Base-by-base conservation (phyloP, 2,888 invertebrate species). In the Eledona agricola region DNA sequence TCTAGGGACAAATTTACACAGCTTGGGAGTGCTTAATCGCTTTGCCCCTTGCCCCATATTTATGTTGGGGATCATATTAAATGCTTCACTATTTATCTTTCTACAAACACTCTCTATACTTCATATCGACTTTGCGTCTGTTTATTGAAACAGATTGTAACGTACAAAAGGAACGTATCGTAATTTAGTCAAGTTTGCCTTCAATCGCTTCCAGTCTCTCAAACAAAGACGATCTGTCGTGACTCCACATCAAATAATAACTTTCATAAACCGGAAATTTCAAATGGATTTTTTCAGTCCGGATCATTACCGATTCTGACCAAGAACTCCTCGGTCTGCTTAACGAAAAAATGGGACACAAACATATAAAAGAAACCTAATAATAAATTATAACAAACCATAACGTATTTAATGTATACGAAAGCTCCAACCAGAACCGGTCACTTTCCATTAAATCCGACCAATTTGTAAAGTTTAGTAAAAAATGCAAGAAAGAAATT, bases 181-280 rank as follows among this genome's bases (percentile, higher is more conserved):
- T n/a, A n/a, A 23, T 23, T 7, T 9, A 32, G 10, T 29, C 29
- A 29, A 29, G 7, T 29, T 29, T 29, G 6, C n/a, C 29, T 3
- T 11, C 29, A 15, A 31, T 42, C 4, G 20, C 42, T 2, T 16
- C 11, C 5, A 42, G 13, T 6, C 42, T 29, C 13, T 42, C 29
- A 7, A 42, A 7, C n/a, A 42, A 11, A n/a, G 13, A n/a, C 1
- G 42, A 31, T 10, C 22, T 28, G 20, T 42, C 29, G 9, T 29
- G 10, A 16, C 31, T 13, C 29, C 29, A 42, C 12, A 13, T 11
- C 2, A 31, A 42, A 13, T 42, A 42, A n/a, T 29, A 9, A 2
- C 9, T n/a, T 5, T 42, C 42, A 13, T 19, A 31, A 7, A 42
- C 22, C 20, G 42, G 42, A 9, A 42, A 42, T 3, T n/a, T 17